Conservation (phyloP, 2,797 vertebrate species). For the Phyllotis vaccarum region DNA sequence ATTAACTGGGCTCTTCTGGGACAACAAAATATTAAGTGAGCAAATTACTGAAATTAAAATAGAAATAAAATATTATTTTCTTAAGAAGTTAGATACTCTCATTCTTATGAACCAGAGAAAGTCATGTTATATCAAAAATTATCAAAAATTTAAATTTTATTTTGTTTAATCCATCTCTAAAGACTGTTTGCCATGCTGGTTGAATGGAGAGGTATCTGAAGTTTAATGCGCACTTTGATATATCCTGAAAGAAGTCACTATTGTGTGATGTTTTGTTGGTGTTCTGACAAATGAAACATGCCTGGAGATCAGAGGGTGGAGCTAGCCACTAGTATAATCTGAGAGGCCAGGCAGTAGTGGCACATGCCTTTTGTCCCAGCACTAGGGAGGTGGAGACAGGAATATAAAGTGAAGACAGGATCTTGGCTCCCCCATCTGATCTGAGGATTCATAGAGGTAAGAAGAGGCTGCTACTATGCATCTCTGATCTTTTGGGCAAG, state of each 20-base stretch:
- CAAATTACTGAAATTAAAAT: not conserved
- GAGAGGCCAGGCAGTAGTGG: too few relatives aligned
- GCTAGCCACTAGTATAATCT: too few relatives aligned
- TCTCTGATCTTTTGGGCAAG: too few relatives aligned
- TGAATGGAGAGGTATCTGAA: slow-evolving; percentile 42
- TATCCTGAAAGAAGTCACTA: slow-evolving; percentile 36
- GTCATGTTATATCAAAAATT: slow-evolving; percentile 40
- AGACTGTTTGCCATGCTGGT: not conserved
- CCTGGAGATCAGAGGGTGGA: too few relatives aligned
- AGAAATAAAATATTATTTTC: slow-evolving; percentile 25
- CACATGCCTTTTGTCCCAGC: too few relatives aligned
- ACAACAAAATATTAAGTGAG: slow-evolving; percentile 31
- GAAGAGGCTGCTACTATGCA: too few relatives aligned
- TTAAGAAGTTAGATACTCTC: slow-evolving; percentile 31
- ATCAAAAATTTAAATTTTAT: slow-evolving; percentile 24
- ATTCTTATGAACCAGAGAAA: slow-evolving; percentile 17
- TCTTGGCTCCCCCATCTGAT: too few relatives aligned
- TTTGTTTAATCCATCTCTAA: not conserved
- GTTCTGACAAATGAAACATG: too few relatives aligned
- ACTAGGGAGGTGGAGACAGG: too few relatives aligned
- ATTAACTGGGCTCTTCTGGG: not conserved
- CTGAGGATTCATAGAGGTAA: too few relatives aligned
- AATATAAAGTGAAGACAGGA: too few relatives aligned
- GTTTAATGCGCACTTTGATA: not conserved
- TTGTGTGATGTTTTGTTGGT: too few relatives aligned